Base-by-base conservation (phyloP, 2,797 vertebrate species). In the Coregonus suidteri region DNA sequence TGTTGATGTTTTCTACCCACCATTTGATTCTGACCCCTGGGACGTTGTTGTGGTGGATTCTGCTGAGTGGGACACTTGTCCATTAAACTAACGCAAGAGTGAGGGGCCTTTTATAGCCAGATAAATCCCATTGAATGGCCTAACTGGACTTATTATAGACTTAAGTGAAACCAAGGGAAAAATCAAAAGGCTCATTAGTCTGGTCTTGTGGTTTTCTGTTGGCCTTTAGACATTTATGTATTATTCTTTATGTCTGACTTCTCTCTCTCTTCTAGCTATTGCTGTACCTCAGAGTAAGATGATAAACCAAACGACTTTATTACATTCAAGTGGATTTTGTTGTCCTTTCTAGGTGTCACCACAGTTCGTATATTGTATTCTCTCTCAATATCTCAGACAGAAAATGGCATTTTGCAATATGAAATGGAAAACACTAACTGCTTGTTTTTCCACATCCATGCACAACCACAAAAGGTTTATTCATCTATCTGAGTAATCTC, bases 21-120 rank as follows among this genome's bases (percentile, higher is more conserved):
- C 71, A 15, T 71, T 56, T 59, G 15, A 13, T 20, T 82, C 71
- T 35, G 35, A 78, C 74, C 75, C 31, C 41, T 51, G 41, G 72
- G 77, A 71, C 74, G 74, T 51, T 53, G 35, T 15, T 59, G 37
- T 71, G 13, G 16, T 37, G 72, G n/a, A 37, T 76, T 82, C 35
- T 78, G 75, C 76, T 75, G 80, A 81, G 70, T 80, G 65, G 53
- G 37, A 18, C 34, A 4, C 18, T 47, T 14, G 1, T 73, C 69
- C 34, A 54, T 78, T 79, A 69, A 25, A 7, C 41, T 52, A 6
- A 74, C 47, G 51, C 73, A 80, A 16, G 37, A 80, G 11, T 47
- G n/a, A 71, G 79, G 13, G 18, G 18, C 62, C 56, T 1, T 34
- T 64, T 65, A 67, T 0, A 1, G 75, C 62, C 62, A 67, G 47